Base-by-base conservation (phyloP, 1,140 invertebrate genomes). In the Triops longicaudatus region DNA sequence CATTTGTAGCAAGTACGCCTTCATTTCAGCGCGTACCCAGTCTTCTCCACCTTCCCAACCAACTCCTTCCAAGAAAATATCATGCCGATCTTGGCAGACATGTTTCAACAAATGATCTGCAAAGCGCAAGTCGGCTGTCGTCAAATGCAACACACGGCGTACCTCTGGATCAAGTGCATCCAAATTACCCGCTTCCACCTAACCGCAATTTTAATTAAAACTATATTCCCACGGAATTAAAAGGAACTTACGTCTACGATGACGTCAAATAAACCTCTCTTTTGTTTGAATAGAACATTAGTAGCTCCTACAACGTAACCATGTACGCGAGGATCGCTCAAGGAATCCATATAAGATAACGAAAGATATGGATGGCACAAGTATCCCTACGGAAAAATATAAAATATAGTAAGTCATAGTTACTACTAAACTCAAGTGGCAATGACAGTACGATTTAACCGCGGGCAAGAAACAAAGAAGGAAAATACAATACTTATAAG, bases 241-340 rank as follows among this genome's bases (percentile, higher is more conserved):
- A 2, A 0, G 17, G 43, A 26, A 31, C 82, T 85, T 82, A 97
- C 91, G 85, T 97, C 96, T 12, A 99, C 88, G 74, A 98, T 85
- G 41, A 96, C 92, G 87, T 99, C 97, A 81, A 95, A 93, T 6
- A 98, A 84, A 82, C 97, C 92, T 78, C 91, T 90, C 82, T 97
- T 97, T 82, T 98, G 96, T 84, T 96, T 96, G 82, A 99, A 99
- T 9, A 99, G 86, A 22, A 98, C 91, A 88, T 99, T 99, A 44
- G 97, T 98, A 10, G 97, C 97, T 73, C 98, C 98, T 79, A 98
- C 93, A 44, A 98, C 86, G 85, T 97, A 99, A 73, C 95, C 94
- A 79, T 93, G 87, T 9, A 98, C 92, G 81, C 93, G 93, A 1
- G 91, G 87, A 84, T 98, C 95, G 77, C 89, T 90, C 31, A 99